These are phyloP conservation scores for Paratilapia polleni DNA, from an alignment of 2,113 vertebrate genomes.

Conservation along the genomic window DNA sequence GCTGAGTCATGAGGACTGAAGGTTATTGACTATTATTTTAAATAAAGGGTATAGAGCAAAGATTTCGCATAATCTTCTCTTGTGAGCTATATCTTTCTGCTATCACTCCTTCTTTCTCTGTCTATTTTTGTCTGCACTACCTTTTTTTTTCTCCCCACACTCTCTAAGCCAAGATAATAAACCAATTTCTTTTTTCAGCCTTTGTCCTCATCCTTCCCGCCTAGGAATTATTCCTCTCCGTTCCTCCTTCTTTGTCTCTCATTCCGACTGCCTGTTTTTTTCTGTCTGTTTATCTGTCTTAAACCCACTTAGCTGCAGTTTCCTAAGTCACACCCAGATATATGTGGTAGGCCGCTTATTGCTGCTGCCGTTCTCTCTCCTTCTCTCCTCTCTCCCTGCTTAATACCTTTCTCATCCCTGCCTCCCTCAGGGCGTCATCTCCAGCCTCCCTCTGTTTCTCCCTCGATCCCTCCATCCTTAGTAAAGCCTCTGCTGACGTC, in stretches of 20 bases:
- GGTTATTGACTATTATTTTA: conserved; percentile 70
- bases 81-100: conserved; percentile 27
- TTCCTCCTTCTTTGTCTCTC: conserved; percentile 61
- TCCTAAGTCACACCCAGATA: conserved; percentile 67
- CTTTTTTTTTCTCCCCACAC: conserved; percentile 42
- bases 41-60: conserved; percentile 56
- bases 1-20: conserved; percentile 59
- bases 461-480: conserved; percentile 65
- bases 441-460: conserved; percentile 65
- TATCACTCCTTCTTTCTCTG: conserved; percentile 44
- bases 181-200: conserved; percentile 66
- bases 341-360: conserved; percentile 67
- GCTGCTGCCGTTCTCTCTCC: conserved; percentile 32
- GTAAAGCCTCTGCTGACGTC: conserved; percentile 73
- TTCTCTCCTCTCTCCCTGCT: conserved; percentile 31
- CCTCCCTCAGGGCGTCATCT: conserved; percentile 66
- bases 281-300: conserved; percentile 72
- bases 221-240: conserved; percentile 60
- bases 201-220: conserved; percentile 62
- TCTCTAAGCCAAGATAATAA: conserved; percentile 73
- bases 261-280: conserved; percentile 47
- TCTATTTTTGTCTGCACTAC: conserved; percentile 54
- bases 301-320: conserved; percentile 75
- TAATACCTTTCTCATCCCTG: conserved; percentile 72
- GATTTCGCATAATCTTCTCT: conserved; percentile 68